Evolutionary conservation across 2,113 vertebrate species (phyloP).

Genomic region (Scalopus aquaticus): DNA sequence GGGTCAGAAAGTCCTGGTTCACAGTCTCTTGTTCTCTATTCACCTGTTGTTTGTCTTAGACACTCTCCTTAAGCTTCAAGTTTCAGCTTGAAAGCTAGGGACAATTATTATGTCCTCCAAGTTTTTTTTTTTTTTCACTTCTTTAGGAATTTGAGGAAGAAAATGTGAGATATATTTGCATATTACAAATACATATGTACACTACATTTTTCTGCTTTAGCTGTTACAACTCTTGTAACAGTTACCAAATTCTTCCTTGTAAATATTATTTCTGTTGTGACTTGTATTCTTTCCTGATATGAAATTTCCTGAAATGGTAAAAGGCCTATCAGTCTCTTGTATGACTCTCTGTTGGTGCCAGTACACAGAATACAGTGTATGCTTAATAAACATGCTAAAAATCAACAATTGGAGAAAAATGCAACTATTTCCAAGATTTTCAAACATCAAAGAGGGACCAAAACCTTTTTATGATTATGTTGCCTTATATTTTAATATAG

Average conservation of each 20-base stretch:
- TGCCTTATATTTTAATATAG: background rate
- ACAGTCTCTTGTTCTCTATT: background rate
- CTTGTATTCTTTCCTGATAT: background rate
- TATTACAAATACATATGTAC: background rate
- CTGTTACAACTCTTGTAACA: background rate
- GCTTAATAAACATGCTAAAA: background rate
- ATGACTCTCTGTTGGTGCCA: background rate
- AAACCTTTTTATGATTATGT: background rate
- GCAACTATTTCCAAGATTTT: background rate
- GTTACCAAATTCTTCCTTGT: background rate
- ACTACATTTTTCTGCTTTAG: background rate
- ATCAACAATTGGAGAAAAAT: background rate
- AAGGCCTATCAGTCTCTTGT: background rate
- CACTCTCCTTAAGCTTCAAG: background rate
- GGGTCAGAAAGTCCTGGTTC: background rate
- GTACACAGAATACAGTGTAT: background rate
- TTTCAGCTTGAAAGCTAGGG: background rate
- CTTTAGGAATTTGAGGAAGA: slow-evolving; percentile 2
- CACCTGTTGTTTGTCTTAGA: background rate
- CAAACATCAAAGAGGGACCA: background rate
- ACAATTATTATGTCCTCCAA: background rate
- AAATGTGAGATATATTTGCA: background rate
- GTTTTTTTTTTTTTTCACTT: background rate
- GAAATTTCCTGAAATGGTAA: background rate
- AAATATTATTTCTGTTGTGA: background rate